A percentile compares a stretch with the other conserved stretches of the same genome.
Evolutionary conservation across 2,888 invertebrate species (phyloP).

Genomic region (Apotomis turbidana): DNA sequence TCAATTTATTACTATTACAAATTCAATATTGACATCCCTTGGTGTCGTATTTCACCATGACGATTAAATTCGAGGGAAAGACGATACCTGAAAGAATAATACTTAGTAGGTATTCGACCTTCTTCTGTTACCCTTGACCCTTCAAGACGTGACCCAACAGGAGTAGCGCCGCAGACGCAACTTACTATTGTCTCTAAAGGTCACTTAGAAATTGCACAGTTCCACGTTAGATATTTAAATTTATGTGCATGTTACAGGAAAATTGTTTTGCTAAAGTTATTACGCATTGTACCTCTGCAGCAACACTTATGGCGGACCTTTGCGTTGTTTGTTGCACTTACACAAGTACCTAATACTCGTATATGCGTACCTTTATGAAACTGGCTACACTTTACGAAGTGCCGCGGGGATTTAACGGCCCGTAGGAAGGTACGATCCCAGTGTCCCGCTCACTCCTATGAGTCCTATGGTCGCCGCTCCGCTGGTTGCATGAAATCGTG

Average conservation of each 20-base stretch:
- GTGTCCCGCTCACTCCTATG: too few relatives aligned
- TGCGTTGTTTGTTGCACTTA: background rate
- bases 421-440: too few relatives aligned
- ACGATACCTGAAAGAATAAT: background rate
- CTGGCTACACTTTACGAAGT: too few relatives aligned
- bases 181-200: conserved; percentile 49
- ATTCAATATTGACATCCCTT: too few relatives aligned
- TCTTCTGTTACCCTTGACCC: conserved; percentile 26
- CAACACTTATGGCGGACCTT: background rate
- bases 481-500: too few relatives aligned
- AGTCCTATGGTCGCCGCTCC: too few relatives aligned
- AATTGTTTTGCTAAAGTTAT: conserved; percentile 29
- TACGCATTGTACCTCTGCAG: conserved; percentile 26
- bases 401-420: too few relatives aligned
- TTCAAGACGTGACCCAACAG: conserved; percentile 18
- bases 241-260: conserved; percentile 32
- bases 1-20: too few relatives aligned
- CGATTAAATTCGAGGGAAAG: too few relatives aligned
- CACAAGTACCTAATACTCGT: too few relatives aligned
- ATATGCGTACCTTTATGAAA: too few relatives aligned
- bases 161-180: conserved; percentile 9
- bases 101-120: conserved; percentile 17
- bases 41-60: too few relatives aligned
- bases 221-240: conserved; percentile 33
- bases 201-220: conserved; percentile 46